These are phyloP conservation scores for Bambusicola thoracicus DNA, from an alignment of 2,113 vertebrate genomes.

Conservation along the genomic window DNA sequence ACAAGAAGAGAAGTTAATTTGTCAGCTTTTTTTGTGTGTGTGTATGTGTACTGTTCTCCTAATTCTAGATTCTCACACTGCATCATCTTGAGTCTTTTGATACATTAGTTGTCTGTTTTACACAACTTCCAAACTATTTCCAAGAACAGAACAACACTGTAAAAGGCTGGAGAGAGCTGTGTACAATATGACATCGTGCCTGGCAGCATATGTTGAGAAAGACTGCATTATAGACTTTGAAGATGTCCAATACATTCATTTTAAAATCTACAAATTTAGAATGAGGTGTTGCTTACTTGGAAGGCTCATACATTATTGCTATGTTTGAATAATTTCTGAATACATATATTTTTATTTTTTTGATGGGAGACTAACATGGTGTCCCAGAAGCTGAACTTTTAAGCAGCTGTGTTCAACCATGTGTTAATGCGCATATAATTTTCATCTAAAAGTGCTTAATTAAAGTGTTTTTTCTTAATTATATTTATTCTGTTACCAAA, in stretches of 20 bases:
- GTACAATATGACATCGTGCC: background rate
- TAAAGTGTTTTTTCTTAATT: background rate
- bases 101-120: background rate
- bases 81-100: background rate
- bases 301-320: background rate
- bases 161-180: conserved; percentile 7
- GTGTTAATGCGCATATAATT: background rate
- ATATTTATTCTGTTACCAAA: conserved; percentile 18
- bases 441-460: background rate
- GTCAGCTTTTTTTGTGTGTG: background rate
- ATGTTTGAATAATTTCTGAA: background rate
- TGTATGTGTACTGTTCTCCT: background rate
- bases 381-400: background rate
- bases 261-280: background rate
- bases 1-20: background rate
- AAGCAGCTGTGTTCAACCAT: background rate
- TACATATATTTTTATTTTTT: background rate
- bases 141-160: background rate
- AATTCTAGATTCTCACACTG: background rate
- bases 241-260: background rate
- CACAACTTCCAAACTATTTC: background rate
- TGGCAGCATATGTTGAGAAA: background rate
- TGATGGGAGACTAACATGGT: background rate
- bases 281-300: background rate
- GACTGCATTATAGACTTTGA: background rate